phyloP scores from a whole-genome alignment of 2,113 vertebrate species.

The Arothron firmamentum region DNA sequence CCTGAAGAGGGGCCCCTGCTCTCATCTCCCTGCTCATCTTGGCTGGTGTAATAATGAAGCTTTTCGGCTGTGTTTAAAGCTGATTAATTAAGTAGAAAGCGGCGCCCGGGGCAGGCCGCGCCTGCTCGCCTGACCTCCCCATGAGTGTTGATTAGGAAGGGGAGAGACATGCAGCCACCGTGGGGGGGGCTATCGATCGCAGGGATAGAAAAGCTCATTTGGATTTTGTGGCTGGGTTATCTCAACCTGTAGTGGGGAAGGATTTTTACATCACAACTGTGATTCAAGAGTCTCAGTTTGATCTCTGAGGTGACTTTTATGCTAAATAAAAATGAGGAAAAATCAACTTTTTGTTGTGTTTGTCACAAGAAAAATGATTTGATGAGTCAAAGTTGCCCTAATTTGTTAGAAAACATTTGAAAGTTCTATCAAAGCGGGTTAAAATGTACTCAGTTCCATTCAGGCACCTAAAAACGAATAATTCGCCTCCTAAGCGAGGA shows the following conservation, averaged over 20 bases:
- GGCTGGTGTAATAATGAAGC: slow-evolving; percentile 72
- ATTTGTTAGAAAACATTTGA: no score
- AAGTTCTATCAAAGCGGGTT: no score
- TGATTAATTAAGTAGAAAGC: slow-evolving; percentile 80
- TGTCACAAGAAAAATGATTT: no score
- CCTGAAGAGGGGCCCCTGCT: slow-evolving; percentile 24
- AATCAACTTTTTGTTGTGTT: no score
- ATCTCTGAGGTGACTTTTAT: no score
- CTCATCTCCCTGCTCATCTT: slow-evolving; percentile 65
- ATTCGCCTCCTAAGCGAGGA: slow-evolving; percentile 49
- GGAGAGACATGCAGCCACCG: slow-evolving; percentile 60
- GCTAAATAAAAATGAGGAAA: no score
- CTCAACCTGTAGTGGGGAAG: slow-evolving; percentile 6
- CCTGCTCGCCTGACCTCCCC: slow-evolving; percentile 70
- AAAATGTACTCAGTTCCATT: neutral
- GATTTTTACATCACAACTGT: no score
- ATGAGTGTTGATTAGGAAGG: slow-evolving; percentile 76
- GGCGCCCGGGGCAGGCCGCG: slow-evolving; percentile 62
- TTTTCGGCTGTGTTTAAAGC: slow-evolving; percentile 73
- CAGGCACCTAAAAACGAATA: slow-evolving; percentile 27
- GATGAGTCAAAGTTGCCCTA: no score
- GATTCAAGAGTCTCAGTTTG: no score
- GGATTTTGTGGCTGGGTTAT: slow-evolving; percentile 51
- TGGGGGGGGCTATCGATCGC: slow-evolving; percentile 68
- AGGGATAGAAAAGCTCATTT: slow-evolving; percentile 59